These are phyloP conservation scores for Drosophila testacea DNA, from an alignment of 2,888 invertebrate genomes.

Conservation along the genomic window DNA sequence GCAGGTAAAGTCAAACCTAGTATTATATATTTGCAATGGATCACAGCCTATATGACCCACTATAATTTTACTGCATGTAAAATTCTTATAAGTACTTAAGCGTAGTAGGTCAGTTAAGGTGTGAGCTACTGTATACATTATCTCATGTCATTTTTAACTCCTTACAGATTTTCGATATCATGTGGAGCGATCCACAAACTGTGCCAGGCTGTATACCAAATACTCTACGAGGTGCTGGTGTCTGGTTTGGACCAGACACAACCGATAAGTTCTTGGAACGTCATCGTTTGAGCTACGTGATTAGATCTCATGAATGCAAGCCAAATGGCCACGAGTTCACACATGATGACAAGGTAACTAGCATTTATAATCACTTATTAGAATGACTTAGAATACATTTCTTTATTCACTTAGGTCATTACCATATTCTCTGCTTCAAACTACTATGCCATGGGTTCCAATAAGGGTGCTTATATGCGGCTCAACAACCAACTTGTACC, in stretches of 20 bases:
- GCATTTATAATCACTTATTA: not conserved
- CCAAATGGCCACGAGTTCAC: constrained; percentile 95
- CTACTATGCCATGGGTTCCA: constrained; percentile 97
- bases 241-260: constrained; percentile 96
- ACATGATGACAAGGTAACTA: constrained; percentile 91
- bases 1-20: constrained; percentile 88
- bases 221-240: constrained; percentile 94
- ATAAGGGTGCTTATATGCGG: constrained; percentile 96
- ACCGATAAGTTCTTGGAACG: constrained; percentile 91
- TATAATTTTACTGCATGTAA: too few relatives aligned
- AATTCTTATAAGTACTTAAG: too few relatives aligned
- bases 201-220: constrained; percentile 93
- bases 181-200: constrained; percentile 97
- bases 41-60: too few relatives aligned
- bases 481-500: constrained; percentile 91
- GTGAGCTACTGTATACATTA: too few relatives aligned
- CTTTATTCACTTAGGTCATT: constrained; percentile 88
- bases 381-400: not conserved
- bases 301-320: constrained; percentile 97
- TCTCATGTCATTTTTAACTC: not conserved
- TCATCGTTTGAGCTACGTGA: constrained; percentile 91
- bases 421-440: constrained; percentile 99
- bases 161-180: constrained; percentile 93
- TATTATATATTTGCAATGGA: not conserved
- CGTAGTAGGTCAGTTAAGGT: too few relatives aligned